Evolutionary conservation across 2,888 invertebrate genomes (phyloP).

Genomic region (Zygaena filipendulae): DNA sequence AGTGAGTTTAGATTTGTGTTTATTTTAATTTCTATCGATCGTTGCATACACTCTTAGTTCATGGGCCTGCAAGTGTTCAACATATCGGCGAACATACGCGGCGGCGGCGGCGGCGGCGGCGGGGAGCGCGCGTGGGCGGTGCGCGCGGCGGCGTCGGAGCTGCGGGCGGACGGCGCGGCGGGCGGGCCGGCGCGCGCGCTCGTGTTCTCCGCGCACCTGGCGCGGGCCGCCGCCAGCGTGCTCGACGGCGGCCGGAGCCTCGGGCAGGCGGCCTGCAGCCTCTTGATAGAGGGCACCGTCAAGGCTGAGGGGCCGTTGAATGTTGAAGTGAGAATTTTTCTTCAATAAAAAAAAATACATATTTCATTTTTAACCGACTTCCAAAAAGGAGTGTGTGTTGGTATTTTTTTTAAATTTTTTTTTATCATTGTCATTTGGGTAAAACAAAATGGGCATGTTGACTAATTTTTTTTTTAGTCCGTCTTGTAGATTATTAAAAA

Average conservation of each 20-base stretch:
- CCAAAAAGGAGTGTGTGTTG: too few relatives aligned
- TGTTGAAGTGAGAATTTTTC: slow-evolving; percentile 77
- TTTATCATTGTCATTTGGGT: background rate
- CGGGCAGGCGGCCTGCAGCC: slow-evolving; percentile 78
- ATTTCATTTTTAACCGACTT: too few relatives aligned
- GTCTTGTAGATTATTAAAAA: too few relatives aligned
- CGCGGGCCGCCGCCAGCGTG: slow-evolving; percentile 73
- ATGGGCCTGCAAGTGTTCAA: slow-evolving; percentile 87
- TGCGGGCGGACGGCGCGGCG: slow-evolving; percentile 79
- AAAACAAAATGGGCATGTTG: too few relatives aligned
- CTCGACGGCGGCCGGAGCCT: slow-evolving; percentile 67
- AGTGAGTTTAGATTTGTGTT: too few relatives aligned
- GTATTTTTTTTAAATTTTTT: background rate
- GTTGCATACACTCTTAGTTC: too few relatives aligned
- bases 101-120: slow-evolving; percentile 24
- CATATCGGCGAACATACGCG: slow-evolving; percentile 58
- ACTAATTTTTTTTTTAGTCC: too few relatives aligned
- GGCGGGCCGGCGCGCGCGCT: slow-evolving; percentile 75
- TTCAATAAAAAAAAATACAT: too few relatives aligned
- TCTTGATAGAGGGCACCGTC: slow-evolving; percentile 80
- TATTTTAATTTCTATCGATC: too few relatives aligned
- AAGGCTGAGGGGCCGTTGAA: slow-evolving; percentile 87
- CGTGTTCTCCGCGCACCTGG: slow-evolving; percentile 77
- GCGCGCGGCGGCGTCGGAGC: slow-evolving; percentile 75
- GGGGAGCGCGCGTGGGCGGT: slow-evolving; percentile 76